Base-by-base conservation (phyloP, 2,888 invertebrate species). In the Cataglyphis altisquamis region DNA sequence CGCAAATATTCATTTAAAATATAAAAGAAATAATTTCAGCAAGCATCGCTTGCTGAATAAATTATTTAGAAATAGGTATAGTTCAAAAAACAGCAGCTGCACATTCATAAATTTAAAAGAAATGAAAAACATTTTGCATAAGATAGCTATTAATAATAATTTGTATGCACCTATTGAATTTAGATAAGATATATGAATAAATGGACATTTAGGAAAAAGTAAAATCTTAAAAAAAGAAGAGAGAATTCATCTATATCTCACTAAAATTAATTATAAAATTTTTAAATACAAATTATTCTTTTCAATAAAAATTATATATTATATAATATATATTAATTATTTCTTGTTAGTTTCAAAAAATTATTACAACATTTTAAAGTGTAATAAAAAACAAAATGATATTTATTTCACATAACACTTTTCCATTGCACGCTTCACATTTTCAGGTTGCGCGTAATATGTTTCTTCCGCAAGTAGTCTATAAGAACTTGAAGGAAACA, bases 401-500 rank as follows among this genome's bases (percentile, higher is more conserved):
- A 21, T 41, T 25, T 66, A 52, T 52, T 66, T 48, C 29, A 3
- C 48, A 12, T 29, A 67, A n/a, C 29, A 67, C 32, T 48, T 66
- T 48, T 48, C 15, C 39, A 29, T 25, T 29, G 29, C 48, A 18
- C 9, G 48, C 9, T 12, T 18, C 29, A 67, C 32, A 67, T 67
- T 29, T 48, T 18, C 32, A 67, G n/a, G 48, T n/a, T 48, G 10
- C 32, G 29, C 18, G 67, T 67, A 67, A 67, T 29, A 29, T 39
- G 67, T 67, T 67, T 18, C 25, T 48, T 18, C 48, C 45, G 48
- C 67, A 18, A n/a, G 32, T 32, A 32, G 32, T 29, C 18, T 5
- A 48, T 45, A 36, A 70, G 32, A 55, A 55, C 52, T 55, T 36
- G 55, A 36, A 70, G 36, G 36, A 55, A 55, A 55, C 70, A 55